A percentile compares a stretch with the other conserved stretches of the same genome.
phyloP scores from a whole-genome alignment of 2,797 vertebrate genomes.

The Toxotes lorentzi region DNA sequence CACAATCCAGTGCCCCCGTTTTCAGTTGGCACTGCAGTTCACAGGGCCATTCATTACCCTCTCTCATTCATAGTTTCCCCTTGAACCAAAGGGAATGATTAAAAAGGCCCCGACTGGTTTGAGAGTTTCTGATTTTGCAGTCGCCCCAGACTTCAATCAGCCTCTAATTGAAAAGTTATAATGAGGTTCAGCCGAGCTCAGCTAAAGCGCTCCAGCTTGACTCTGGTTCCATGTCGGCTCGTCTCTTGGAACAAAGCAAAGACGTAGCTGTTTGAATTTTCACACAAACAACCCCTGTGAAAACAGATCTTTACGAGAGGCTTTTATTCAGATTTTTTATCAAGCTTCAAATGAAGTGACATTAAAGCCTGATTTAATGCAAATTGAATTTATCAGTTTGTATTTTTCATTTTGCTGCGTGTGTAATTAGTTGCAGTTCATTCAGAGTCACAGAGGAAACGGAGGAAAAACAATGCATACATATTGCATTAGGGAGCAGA shows the following conservation, averaged over 20 bases:
- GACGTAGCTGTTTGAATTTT: slow-evolving; percentile 44
- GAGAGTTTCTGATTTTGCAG: slow-evolving; percentile 64
- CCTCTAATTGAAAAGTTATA: slow-evolving; percentile 79
- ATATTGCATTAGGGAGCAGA: slow-evolving; percentile 80
- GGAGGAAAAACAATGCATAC: slow-evolving; percentile 76
- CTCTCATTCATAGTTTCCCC: slow-evolving; percentile 53
- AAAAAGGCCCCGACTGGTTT: slow-evolving; percentile 65
- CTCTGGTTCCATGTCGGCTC: slow-evolving; percentile 46
- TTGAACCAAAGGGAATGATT: slow-evolving; percentile 75
- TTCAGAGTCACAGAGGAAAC: slow-evolving; percentile 69
- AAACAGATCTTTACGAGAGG: slow-evolving; percentile 38
- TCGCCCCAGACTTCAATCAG: slow-evolving; percentile 72
- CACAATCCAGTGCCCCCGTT: slow-evolving; percentile 1
- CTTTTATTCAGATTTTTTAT: slow-evolving; percentile 47
- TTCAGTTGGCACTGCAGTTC: slow-evolving; percentile 29
- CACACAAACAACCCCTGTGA: slow-evolving; percentile 37
- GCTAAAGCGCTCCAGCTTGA: slow-evolving; percentile 56
- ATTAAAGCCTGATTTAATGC: slow-evolving; percentile 67
- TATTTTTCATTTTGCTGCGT: slow-evolving; percentile 67
- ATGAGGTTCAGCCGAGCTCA: slow-evolving; percentile 70
- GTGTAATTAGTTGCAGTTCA: slow-evolving; percentile 76
- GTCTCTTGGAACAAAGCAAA: slow-evolving; percentile 38
- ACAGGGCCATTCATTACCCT: slow-evolving; percentile 52
- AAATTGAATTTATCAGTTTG: slow-evolving; percentile 73
- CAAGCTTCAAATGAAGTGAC: slow-evolving; percentile 67